Evolutionary conservation across 2,888 invertebrate genomes (phyloP).

Genomic region (Epirrita christyi): DNA sequence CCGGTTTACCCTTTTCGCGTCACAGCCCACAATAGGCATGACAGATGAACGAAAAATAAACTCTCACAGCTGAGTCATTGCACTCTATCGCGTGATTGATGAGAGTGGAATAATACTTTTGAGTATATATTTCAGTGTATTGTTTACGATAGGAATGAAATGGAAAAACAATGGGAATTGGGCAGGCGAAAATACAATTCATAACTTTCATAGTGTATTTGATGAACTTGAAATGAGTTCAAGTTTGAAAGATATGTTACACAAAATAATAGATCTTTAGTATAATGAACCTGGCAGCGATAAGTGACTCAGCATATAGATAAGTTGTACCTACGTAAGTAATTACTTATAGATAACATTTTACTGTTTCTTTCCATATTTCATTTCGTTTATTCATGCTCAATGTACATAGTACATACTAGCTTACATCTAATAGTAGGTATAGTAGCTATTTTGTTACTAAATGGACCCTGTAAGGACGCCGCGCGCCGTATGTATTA

Average conservation of each 20-base stretch:
- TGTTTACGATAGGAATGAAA: constrained; percentile 18
- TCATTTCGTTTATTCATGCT: too few relatives aligned
- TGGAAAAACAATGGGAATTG: constrained; percentile 14
- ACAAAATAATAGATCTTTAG: too few relatives aligned
- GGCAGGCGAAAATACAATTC: constrained; percentile 2
- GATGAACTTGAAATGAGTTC: constrained; percentile 1
- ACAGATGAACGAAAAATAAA: constrained; percentile 49
- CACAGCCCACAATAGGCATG: constrained; percentile 41
- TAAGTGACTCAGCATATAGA: too few relatives aligned
- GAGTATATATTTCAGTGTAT: constrained; percentile 14
- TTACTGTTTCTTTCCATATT: too few relatives aligned
- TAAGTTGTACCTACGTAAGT: too few relatives aligned
- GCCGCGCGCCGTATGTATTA: too few relatives aligned
- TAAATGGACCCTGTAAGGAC: too few relatives aligned
- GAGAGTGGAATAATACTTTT: constrained; percentile 9
- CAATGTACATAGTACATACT: too few relatives aligned
- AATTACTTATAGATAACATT: too few relatives aligned
- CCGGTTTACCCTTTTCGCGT: constrained; percentile 14
- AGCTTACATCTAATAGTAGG: too few relatives aligned
- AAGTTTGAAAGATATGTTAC: background rate
- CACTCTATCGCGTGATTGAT: constrained; percentile 34
- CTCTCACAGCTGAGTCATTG: constrained; percentile 50
- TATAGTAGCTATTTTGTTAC: too few relatives aligned
- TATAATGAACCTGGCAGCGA: too few relatives aligned
- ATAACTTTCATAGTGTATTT: constrained; percentile 5